A percentile compares a stretch with the other conserved stretches of the same genome.
Conservation (phyloP, 2,797 vertebrate species). For the Gastrophryne carolinensis region DNA sequence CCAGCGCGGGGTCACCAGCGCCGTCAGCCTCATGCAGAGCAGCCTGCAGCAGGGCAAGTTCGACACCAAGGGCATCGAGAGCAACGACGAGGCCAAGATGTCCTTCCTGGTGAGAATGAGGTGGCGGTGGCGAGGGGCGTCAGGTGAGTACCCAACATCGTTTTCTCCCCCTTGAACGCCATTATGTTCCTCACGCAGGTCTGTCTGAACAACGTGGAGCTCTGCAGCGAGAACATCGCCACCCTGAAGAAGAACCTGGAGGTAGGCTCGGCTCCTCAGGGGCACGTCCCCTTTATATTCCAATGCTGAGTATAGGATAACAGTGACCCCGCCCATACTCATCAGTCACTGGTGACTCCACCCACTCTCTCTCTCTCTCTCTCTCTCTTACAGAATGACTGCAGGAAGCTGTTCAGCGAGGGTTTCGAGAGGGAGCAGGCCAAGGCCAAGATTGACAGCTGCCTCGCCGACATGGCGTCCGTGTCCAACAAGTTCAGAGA, state of each 20-base stretch:
- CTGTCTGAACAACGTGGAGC: constrained; percentile 93
- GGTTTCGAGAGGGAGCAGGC: constrained; percentile 80
- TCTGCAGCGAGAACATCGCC: constrained; percentile 94
- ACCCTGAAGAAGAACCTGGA: constrained; percentile 95
- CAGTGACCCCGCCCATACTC: not conserved
- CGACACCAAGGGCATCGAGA: constrained; percentile 94
- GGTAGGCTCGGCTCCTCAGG: constrained; percentile 69
- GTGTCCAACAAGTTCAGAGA: constrained; percentile 93
- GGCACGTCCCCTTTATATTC: too few species aligned
- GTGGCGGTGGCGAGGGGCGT: not conserved
- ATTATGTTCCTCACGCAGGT: constrained; percentile 69
- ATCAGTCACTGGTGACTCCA: not conserved
- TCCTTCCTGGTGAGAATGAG: constrained; percentile 85
- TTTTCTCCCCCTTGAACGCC: not conserved
- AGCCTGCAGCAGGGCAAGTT: constrained; percentile 98
- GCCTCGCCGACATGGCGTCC: constrained; percentile 87
- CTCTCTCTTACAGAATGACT: constrained; percentile 79
- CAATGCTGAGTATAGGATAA: too few species aligned
- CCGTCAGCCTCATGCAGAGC: constrained; percentile 96
- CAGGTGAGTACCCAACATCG: too few species aligned
- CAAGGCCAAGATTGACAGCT: constrained; percentile 94
- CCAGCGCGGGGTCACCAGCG: constrained; percentile 94
- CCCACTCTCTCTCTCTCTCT: not conserved
- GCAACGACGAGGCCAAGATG: constrained; percentile 87
- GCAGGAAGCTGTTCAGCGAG: constrained; percentile 88